phyloP scores from a whole-genome alignment of 2,113 vertebrate genomes.

The Ailuropoda melanoleuca region DNA sequence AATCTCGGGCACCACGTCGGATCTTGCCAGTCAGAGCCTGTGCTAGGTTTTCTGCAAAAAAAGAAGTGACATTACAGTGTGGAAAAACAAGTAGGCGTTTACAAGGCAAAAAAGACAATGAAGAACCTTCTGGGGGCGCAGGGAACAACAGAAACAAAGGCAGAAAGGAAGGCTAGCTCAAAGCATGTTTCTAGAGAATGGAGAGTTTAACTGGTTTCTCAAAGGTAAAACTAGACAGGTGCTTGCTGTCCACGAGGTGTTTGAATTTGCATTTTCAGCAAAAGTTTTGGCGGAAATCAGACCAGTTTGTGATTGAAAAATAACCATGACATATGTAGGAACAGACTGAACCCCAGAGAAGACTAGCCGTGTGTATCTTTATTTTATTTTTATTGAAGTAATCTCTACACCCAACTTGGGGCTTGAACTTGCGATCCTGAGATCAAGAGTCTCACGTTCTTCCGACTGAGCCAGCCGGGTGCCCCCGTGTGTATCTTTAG shows the following conservation, averaged over 20 bases:
- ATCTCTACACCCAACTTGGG: background rate
- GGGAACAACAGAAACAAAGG: background rate
- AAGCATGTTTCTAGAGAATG: background rate
- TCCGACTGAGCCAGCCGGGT: fast-evolving
- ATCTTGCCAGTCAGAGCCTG: background rate
- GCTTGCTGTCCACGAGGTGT: background rate
- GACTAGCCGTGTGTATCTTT: background rate
- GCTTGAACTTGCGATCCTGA: background rate
- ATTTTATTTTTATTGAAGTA: background rate
- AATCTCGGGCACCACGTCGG: fast-evolving
- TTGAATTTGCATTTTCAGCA: background rate
- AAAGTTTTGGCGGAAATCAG: background rate
- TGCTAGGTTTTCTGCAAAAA: background rate
- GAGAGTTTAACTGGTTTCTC: background rate
- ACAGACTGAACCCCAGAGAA: background rate
- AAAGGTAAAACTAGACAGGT: background rate
- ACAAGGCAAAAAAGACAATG: background rate
- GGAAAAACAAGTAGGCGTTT: background rate
- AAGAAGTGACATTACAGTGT: no score
- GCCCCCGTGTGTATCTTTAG: background rate
- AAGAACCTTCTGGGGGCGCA: background rate
- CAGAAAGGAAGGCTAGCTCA: background rate
- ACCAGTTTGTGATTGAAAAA: background rate
- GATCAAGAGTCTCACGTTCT: background rate
- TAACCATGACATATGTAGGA: background rate